These are phyloP conservation scores for Drosophila incognita DNA, from an alignment of 2,888 invertebrate species.

Conservation along the genomic window DNA sequence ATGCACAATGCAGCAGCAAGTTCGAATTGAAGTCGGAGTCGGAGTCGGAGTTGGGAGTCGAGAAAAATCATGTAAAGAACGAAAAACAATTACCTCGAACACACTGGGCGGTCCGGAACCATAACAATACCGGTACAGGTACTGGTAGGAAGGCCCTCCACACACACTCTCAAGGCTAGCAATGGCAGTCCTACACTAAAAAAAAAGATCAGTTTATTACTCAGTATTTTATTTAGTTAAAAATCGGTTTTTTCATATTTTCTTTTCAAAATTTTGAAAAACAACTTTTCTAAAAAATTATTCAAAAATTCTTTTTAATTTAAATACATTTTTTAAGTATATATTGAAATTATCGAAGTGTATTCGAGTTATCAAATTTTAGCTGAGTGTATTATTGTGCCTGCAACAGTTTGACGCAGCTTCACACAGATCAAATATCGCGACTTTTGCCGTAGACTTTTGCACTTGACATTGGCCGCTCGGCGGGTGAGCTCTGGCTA, in stretches of 20 bases:
- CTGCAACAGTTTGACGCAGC: conserved; percentile 4
- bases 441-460: conserved; percentile 59
- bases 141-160: background rate
- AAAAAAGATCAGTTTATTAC: background rate
- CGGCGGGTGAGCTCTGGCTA: conserved; percentile 60
- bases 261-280: background rate
- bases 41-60: conserved; percentile 17
- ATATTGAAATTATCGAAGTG: background rate
- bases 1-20: conserved; percentile 55
- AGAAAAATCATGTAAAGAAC: conserved; percentile 53
- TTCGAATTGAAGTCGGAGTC: background rate
- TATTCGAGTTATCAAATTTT: background rate
- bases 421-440: conserved; percentile 8
- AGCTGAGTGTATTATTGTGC: background rate
- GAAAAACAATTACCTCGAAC: conserved; percentile 71
- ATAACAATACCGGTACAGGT: background rate
- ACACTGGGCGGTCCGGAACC: conserved; percentile 59
- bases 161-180: background rate
- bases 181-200: background rate
- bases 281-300: background rate
- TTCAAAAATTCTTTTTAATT: background rate
- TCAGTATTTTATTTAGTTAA: background rate
- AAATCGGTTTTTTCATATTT: background rate
- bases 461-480: conserved; percentile 70
- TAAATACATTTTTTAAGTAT: background rate